These are phyloP conservation scores for Nycteola revayana DNA, from an alignment of 2,888 invertebrate species.

Conservation along the genomic window DNA sequence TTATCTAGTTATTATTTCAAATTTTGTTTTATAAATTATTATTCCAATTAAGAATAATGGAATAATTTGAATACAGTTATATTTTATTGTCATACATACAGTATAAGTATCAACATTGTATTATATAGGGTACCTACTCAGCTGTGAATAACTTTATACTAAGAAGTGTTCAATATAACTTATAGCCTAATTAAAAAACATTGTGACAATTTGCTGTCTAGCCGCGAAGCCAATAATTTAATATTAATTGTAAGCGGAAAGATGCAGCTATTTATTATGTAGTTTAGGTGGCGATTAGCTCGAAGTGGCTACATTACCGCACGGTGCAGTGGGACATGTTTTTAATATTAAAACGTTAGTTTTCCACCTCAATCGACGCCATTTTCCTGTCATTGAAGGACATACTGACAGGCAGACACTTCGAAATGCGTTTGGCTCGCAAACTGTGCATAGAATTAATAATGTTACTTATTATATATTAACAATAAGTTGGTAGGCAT, in stretches of 20 bases:
- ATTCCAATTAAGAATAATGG: too few species aligned
- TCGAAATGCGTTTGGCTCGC: slow-evolving; percentile 53
- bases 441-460: slow-evolving; percentile 50
- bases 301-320: slow-evolving; percentile 29
- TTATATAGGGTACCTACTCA: too few species aligned
- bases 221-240: slow-evolving; percentile 33
- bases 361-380: slow-evolving; percentile 56
- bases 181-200: slow-evolving; percentile 26
- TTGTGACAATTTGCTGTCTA: slow-evolving; percentile 26
- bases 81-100: too few species aligned
- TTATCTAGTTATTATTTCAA: too few species aligned
- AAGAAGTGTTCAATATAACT: slow-evolving; percentile 11
- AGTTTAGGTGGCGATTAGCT: slow-evolving; percentile 29
- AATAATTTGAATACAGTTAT: too few species aligned
- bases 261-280: slow-evolving; percentile 31
- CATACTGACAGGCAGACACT: slow-evolving; percentile 51
- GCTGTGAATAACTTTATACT: slow-evolving; percentile 8
- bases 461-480: slow-evolving; percentile 48
- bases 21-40: too few species aligned
- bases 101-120: too few species aligned
- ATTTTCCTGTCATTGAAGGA: slow-evolving; percentile 70
- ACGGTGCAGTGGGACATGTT: slow-evolving; percentile 43
- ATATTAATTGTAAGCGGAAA: slow-evolving; percentile 39
- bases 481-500: slow-evolving; percentile 33
- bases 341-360: slow-evolving; percentile 60